Conservation (phyloP, 1,140 invertebrate species). For the Leptoteleia sp. region DNA sequence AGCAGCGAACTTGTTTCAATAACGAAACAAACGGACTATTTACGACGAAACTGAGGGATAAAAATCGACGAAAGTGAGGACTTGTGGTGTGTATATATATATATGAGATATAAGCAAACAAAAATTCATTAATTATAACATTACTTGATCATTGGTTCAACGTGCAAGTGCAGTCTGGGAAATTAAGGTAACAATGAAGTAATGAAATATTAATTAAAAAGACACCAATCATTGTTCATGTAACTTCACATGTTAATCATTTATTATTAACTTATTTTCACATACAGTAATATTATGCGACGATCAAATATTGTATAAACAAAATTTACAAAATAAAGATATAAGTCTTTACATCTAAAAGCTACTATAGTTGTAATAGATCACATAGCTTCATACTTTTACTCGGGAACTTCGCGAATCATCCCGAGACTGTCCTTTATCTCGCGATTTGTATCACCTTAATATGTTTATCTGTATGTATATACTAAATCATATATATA, state of each 20-base stretch:
- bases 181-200: no score
- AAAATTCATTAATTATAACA: no score
- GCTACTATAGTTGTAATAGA: conserved; percentile 81
- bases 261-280: conserved; percentile 82
- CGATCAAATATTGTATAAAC: conserved; percentile 82
- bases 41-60: no score
- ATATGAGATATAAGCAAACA: no score
- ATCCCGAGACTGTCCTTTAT: conserved; percentile 70
- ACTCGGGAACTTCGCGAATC: conserved; percentile 70
- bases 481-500: conserved; percentile 67
- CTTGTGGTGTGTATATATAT: no score
- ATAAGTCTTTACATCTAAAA: conserved; percentile 82
- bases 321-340: conserved; percentile 82
- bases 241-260: conserved; percentile 82
- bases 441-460: conserved; percentile 72
- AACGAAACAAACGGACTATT: no score
- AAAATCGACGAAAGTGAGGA: no score
- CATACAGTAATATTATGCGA: conserved; percentile 82
- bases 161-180: no score
- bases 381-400: conserved; percentile 81
- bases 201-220: no score
- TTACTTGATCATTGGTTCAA: no score
- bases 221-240: conserved; percentile 42
- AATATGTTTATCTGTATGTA: conserved; percentile 72
- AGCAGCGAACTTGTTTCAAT: no score